Percentiles rank a stretch among this genome's conserved stretches.
phyloP scores from a whole-genome alignment of 2,888 invertebrate genomes.

The Hybos culiciformis region DNA sequence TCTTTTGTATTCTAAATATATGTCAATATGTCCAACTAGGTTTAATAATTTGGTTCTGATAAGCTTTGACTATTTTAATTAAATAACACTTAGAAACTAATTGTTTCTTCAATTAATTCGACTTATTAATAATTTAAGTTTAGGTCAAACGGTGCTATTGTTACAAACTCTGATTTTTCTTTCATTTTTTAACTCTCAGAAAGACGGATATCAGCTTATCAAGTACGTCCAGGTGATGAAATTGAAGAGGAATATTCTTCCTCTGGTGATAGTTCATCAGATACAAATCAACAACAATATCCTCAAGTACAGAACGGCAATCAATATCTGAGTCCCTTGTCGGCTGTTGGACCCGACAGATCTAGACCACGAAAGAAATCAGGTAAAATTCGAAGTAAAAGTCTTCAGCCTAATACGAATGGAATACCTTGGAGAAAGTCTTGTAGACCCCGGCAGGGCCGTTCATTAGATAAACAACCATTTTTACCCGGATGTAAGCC shows the following conservation, averaged over 20 bases:
- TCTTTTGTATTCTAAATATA: too few species aligned
- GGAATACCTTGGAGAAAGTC: conserved; percentile 33
- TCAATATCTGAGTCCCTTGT: conserved; percentile 24
- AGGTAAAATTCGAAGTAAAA: conserved; percentile 30
- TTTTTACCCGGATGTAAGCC: conserved; percentile 33
- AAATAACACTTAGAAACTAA: too few species aligned
- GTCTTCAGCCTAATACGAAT: conserved; percentile 31
- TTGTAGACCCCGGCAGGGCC: conserved; percentile 30
- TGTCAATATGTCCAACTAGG: too few species aligned
- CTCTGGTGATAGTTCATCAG: conserved; percentile 32
- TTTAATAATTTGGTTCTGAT: too few species aligned
- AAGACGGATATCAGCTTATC: conserved; percentile 33
- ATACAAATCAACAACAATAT: conserved; percentile 21
- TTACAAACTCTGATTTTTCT: too few species aligned
- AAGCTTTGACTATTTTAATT: too few species aligned
- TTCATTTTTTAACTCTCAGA: too few species aligned
- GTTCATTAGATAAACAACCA: conserved; percentile 37
- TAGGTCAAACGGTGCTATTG: too few species aligned
- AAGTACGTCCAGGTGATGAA: conserved; percentile 30
- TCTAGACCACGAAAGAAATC: conserved; percentile 26
- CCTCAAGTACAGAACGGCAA: conserved; percentile 24
- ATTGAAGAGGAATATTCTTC: conserved; percentile 33
- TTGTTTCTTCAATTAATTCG: too few species aligned
- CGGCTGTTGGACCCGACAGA: conserved; percentile 17
- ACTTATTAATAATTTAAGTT: too few species aligned